phyloP scores from a whole-genome alignment of 2,888 invertebrate genomes.

The Drosophila stalkeri region DNA sequence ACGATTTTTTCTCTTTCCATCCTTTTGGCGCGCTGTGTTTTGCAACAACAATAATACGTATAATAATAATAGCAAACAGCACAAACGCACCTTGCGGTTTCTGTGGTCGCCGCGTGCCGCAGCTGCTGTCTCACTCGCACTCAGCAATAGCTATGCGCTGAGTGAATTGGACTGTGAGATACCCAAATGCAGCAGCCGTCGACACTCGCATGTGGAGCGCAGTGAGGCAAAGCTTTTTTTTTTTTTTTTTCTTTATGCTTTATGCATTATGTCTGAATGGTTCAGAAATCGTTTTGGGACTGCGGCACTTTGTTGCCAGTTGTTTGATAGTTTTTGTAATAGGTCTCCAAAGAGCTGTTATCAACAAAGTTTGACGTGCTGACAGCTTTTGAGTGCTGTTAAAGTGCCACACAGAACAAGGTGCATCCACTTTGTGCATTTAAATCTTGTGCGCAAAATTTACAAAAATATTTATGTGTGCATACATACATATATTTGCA shows the following conservation, averaged over 20 bases:
- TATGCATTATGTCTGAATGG: slow-evolving; percentile 65
- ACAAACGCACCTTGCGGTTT: slow-evolving; percentile 80
- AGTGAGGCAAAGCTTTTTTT: slow-evolving; percentile 8
- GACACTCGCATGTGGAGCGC: slow-evolving; percentile 42
- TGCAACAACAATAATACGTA: slow-evolving; percentile 52
- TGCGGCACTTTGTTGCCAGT: slow-evolving; percentile 62
- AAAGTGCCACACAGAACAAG: slow-evolving; percentile 50
- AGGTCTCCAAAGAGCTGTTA: slow-evolving; percentile 61
- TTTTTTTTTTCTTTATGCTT: slow-evolving; percentile 31
- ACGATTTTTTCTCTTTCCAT: slow-evolving; percentile 20
- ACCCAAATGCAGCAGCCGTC: slow-evolving; percentile 19
- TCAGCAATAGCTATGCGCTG: background rate
- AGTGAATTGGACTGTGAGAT: slow-evolving; percentile 68
- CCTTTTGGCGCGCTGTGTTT: slow-evolving; percentile 50
- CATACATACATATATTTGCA: background rate
- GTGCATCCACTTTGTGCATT: slow-evolving; percentile 20
- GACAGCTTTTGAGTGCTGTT: slow-evolving; percentile 47
- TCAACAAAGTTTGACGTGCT: slow-evolving; percentile 54
- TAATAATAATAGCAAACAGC: slow-evolving; percentile 56
- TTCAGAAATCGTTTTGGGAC: slow-evolving; percentile 75
- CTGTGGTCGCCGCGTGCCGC: slow-evolving; percentile 55
- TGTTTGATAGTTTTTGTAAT: slow-evolving; percentile 60
- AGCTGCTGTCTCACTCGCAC: slow-evolving; percentile 13
- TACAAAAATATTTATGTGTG: background rate
- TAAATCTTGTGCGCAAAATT: slow-evolving; percentile 3